phyloP scores from a whole-genome alignment of 2,888 invertebrate species.

The Zhengitettix transpicula region DNA sequence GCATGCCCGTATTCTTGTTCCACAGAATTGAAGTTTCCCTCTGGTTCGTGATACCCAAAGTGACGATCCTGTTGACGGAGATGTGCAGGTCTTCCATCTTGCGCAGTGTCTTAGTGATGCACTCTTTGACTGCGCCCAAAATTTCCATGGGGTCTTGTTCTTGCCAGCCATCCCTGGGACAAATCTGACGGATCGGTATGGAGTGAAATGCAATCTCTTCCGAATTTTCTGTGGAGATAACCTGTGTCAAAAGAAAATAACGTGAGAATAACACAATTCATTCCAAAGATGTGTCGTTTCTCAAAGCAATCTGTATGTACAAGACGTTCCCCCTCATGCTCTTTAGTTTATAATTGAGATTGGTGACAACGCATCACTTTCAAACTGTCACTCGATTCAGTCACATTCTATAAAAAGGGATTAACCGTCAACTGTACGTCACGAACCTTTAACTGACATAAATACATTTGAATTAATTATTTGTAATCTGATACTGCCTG shows the following conservation, averaged over 20 bases:
- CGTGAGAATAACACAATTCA: no score
- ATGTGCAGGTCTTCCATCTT: conserved; percentile 40
- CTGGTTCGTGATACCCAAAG: conserved; percentile 91
- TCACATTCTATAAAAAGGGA: no score
- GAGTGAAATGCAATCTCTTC: conserved; percentile 67
- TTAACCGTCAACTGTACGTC: no score
- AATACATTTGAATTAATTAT: no score
- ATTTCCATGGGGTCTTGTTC: conserved; percentile 85
- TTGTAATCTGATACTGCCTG: no score
- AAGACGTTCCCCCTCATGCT: no score
- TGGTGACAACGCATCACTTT: no score
- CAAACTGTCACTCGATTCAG: no score
- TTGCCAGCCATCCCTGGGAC: conserved; percentile 82
- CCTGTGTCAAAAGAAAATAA: conserved; percentile 25
- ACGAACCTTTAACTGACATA: no score
- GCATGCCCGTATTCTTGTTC: conserved; percentile 83
- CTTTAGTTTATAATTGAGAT: no score
- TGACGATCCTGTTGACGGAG: conserved; percentile 50
- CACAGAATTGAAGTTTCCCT: conserved; percentile 92
- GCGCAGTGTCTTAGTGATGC: conserved; percentile 58
- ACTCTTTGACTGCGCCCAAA: conserved; percentile 56
- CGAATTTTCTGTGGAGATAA: conserved; percentile 59
- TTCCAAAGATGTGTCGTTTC: no score
- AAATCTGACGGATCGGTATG: conserved; percentile 59
- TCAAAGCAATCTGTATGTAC: no score